A percentile compares a stretch with the other conserved stretches of the same genome.
Conservation (phyloP, 2,797 vertebrate species). For the Rhinella marina region DNA sequence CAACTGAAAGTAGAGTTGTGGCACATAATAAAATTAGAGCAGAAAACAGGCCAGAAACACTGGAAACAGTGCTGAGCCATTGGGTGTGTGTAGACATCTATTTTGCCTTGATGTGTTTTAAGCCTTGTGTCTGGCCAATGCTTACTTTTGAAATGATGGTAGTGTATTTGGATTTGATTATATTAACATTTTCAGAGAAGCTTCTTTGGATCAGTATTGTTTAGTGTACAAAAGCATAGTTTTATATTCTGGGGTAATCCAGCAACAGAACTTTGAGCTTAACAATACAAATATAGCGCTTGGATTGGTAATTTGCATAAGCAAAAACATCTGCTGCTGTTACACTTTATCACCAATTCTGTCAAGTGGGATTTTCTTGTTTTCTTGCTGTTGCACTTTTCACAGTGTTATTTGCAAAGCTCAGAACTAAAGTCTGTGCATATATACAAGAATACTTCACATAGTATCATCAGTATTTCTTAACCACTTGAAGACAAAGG, state of each 20-base stretch:
- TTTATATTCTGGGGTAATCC: neutral
- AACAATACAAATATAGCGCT: neutral
- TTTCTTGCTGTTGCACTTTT: neutral
- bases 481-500: neutral
- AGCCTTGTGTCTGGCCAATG: neutral
- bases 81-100: too few relatives aligned
- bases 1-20: too few relatives aligned
- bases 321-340: slow-evolving; percentile 5
- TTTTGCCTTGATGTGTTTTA: neutral
- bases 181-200: neutral
- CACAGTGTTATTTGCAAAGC: neutral
- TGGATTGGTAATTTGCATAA: slow-evolving; percentile 7
- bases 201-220: neutral
- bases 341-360: neutral
- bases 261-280: neutral
- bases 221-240: neutral
- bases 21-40: too few relatives aligned
- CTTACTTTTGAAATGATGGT: neutral
- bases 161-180: neutral
- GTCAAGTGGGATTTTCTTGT: slow-evolving; percentile 11
- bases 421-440: neutral
- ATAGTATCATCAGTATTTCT: neutral
- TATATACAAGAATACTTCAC: neutral
- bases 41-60: too few relatives aligned
- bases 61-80: too few relatives aligned